Evolutionary conservation across 2,797 vertebrate species (phyloP).

Genomic region (Gymnothorax reevesii): DNA sequence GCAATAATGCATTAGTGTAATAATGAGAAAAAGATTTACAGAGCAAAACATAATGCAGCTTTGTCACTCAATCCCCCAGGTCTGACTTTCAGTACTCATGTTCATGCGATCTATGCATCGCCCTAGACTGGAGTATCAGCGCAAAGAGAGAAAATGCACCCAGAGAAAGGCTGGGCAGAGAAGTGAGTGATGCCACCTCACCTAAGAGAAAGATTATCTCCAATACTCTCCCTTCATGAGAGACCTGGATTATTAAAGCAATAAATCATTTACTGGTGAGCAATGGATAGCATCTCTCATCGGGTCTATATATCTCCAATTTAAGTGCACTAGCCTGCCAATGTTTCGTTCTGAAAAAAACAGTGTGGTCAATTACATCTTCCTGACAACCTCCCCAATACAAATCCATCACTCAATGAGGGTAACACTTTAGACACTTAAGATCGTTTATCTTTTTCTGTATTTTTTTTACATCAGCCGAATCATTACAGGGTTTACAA

Average conservation of each 20-base stretch:
- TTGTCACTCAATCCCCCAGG: background rate
- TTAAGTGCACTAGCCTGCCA: background rate
- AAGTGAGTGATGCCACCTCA: background rate
- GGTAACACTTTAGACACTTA: background rate
- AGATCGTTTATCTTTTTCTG: background rate
- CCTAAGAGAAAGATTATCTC: background rate
- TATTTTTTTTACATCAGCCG: background rate
- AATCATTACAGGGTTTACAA: background rate
- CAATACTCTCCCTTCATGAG: constrained; percentile 34
- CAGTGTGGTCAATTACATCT: background rate
- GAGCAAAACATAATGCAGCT: background rate
- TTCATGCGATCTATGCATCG: background rate
- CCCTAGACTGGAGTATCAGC: background rate
- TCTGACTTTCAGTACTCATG: background rate
- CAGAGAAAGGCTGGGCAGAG: background rate
- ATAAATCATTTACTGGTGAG: constrained; percentile 53
- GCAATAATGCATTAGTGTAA: no score
- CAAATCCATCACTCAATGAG: background rate
- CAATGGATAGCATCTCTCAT: background rate
- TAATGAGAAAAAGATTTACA: no score
- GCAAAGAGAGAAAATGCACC: background rate
- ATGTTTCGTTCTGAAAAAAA: background rate
- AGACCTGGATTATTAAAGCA: constrained; percentile 53
- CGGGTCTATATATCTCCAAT: background rate
- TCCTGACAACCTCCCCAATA: background rate